Conservation (phyloP, 1,140 invertebrate species). For the Dendroctonus valens region DNA sequence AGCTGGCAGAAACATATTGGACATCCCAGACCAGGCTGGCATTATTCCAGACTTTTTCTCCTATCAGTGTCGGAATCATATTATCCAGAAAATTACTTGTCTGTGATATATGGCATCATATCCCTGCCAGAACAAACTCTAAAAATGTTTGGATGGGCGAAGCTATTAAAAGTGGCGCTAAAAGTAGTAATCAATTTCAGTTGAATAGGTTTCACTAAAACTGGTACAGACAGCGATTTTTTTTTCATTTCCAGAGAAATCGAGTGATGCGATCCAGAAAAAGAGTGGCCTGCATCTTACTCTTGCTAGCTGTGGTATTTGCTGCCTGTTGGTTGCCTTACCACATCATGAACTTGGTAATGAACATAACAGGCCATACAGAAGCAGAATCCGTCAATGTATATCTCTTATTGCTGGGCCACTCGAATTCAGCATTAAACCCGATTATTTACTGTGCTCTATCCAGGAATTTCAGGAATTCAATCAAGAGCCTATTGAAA, state of each 20-base stretch:
- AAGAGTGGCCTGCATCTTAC: slow-evolving; percentile 70
- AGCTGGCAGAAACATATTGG: too few relatives aligned
- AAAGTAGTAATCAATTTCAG: too few relatives aligned
- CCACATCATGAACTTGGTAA: slow-evolving; percentile 65
- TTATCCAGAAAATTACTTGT: too few relatives aligned
- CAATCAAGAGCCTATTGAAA: slow-evolving; percentile 60
- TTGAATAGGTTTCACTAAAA: too few relatives aligned
- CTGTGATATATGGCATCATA: too few relatives aligned
- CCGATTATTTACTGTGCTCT: slow-evolving; percentile 87
- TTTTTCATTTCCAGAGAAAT: slow-evolving; percentile 54
- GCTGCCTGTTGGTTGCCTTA: slow-evolving; percentile 79
- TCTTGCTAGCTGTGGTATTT: slow-evolving; percentile 72
- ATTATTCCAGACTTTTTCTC: too few relatives aligned
- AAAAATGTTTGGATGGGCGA: too few relatives aligned
- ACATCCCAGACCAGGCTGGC: too few relatives aligned
- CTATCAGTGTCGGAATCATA: too few relatives aligned
- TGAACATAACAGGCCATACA: slow-evolving; percentile 54
- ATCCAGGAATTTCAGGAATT: slow-evolving; percentile 80
- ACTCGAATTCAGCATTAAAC: slow-evolving; percentile 82
- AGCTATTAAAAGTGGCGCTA: too few relatives aligned
- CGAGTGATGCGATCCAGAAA: slow-evolving; percentile 66
- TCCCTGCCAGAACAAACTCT: too few relatives aligned
- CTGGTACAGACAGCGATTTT: too few relatives aligned
- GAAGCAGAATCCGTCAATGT: slow-evolving; percentile 49
- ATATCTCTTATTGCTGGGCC: slow-evolving; percentile 60